Evolutionary conservation across 2,888 invertebrate genomes (phyloP).

Genomic region (Drosophila gaucha): DNA sequence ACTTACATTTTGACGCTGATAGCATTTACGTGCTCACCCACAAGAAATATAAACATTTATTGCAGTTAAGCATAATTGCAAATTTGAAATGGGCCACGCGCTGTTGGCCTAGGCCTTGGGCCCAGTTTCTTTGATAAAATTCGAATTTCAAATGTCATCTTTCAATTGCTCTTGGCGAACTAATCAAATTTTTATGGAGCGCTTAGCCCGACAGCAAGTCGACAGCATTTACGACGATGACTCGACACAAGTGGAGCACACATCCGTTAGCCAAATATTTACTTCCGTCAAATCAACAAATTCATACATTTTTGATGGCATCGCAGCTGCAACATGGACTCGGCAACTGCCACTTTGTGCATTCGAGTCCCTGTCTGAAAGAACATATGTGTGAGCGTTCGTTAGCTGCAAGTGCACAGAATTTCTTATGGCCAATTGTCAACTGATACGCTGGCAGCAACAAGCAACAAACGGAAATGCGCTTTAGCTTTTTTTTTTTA

Average conservation of each 20-base stretch:
- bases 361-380: slow-evolving; percentile 7
- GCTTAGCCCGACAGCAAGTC: slow-evolving; percentile 20
- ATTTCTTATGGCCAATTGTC: slow-evolving; percentile 66
- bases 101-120: not conserved
- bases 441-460: slow-evolving; percentile 59
- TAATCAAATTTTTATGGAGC: slow-evolving; percentile 54
- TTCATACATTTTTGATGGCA: slow-evolving; percentile 70
- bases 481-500: slow-evolving; percentile 33
- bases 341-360: slow-evolving; percentile 35
- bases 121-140: slow-evolving; percentile 3
- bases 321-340: slow-evolving; percentile 36
- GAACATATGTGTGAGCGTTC: slow-evolving; percentile 3
- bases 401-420: slow-evolving; percentile 49
- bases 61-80: slow-evolving; percentile 44
- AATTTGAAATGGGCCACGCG: not conserved
- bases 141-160: slow-evolving; percentile 21
- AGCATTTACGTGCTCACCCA: slow-evolving; percentile 19
- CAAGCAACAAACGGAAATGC: slow-evolving; percentile 63
- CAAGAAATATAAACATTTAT: not conserved
- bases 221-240: slow-evolving; percentile 21
- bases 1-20: slow-evolving; percentile 41
- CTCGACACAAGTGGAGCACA: slow-evolving; percentile 30
- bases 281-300: slow-evolving; percentile 77
- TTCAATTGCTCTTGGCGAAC: slow-evolving; percentile 31
- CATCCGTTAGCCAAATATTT: slow-evolving; percentile 71